These are phyloP conservation scores for Pilophorus perplexus DNA, from an alignment of 2,888 invertebrate genomes.

Conservation along the genomic window DNA sequence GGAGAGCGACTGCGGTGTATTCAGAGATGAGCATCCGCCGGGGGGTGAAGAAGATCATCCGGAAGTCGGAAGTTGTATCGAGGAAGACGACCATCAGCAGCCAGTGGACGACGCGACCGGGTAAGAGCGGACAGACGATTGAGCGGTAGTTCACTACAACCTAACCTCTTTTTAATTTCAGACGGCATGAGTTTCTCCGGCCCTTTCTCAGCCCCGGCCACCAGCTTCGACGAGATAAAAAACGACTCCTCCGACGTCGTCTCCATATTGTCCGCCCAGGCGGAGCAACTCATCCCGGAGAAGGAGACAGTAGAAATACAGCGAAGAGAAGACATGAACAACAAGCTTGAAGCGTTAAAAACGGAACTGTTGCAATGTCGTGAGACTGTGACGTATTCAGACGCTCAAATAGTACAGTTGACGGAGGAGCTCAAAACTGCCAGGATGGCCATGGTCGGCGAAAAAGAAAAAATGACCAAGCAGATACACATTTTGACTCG, in stretches of 20 bases:
- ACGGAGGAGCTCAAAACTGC: neutral
- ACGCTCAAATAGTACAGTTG: neutral
- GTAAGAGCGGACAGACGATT: too few relatives aligned
- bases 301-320: too few relatives aligned
- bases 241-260: neutral
- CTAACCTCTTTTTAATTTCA: too few relatives aligned
- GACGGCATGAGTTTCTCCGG: too few relatives aligned
- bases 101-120: neutral
- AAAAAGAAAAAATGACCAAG: neutral
- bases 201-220: neutral
- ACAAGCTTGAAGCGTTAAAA: constrained; percentile 2
- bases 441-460: neutral
- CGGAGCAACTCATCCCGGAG: neutral
- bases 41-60: neutral
- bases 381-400: neutral
- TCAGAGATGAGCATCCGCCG: neutral
- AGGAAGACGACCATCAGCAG: neutral
- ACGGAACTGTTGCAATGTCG: neutral
- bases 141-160: too few relatives aligned
- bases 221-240: too few relatives aligned
- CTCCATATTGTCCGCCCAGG: neutral
- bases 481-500: neutral
- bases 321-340: neutral
- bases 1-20: neutral
- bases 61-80: neutral